phyloP scores from a whole-genome alignment of 1,140 invertebrate species.

The Drosophila mayri region DNA sequence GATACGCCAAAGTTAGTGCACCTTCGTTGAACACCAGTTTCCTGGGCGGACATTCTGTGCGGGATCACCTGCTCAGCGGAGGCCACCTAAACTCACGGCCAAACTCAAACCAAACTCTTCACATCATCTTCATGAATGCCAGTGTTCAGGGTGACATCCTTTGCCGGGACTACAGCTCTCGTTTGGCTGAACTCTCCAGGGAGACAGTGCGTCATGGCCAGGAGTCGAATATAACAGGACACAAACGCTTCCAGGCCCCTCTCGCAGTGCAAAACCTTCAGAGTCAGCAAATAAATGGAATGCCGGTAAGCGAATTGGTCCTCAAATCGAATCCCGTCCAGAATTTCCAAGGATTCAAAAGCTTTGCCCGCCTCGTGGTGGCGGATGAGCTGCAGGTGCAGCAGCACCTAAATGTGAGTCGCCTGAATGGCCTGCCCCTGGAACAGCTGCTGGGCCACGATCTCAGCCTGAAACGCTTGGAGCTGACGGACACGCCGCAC shows the following conservation, averaged over 20 bases:
- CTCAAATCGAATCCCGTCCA: constrained; percentile 20
- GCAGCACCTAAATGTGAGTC: constrained; percentile 16
- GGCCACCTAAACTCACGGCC: neutral
- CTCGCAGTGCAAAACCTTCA: constrained; percentile 34
- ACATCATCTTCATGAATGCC: constrained; percentile 70
- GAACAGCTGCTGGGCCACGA: constrained; percentile 49
- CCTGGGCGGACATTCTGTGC: constrained; percentile 53
- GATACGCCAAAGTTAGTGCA: constrained; percentile 52
- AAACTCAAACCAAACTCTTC: constrained; percentile 11
- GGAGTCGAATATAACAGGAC: constrained; percentile 47
- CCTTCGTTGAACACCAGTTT: constrained; percentile 34
- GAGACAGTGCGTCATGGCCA: constrained; percentile 68
- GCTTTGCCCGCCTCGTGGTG: constrained; percentile 41
- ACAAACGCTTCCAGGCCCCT: constrained; percentile 60
- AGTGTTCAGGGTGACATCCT: constrained; percentile 53
- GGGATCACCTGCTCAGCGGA: constrained; percentile 54
- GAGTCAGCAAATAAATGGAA: constrained; percentile 40
- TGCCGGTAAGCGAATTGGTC: constrained; percentile 44
- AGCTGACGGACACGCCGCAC: constrained; percentile 31
- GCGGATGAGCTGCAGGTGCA: constrained; percentile 23
- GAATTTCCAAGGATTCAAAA: constrained; percentile 41
- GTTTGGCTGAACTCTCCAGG: constrained; percentile 35
- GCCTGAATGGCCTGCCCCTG: constrained; percentile 54
- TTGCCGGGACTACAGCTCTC: constrained; percentile 54
- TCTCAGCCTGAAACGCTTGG: constrained; percentile 54